A percentile compares a stretch with the other conserved stretches of the same genome.
phyloP scores from a whole-genome alignment of 1,140 invertebrate species.

The Zaprionus kolodkinae region DNA sequence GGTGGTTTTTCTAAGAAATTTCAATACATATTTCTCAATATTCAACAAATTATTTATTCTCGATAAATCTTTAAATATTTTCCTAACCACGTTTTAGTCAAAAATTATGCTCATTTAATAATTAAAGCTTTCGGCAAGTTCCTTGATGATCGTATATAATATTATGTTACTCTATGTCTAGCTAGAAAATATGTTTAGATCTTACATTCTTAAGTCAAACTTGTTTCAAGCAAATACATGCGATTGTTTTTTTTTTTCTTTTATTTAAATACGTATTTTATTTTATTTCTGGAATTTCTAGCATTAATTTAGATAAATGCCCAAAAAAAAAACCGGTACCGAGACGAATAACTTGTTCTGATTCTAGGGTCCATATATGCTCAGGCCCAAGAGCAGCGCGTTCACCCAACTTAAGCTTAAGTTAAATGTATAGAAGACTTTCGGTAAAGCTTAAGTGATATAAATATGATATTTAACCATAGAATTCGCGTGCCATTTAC shows the following conservation, averaged over 20 bases:
- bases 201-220: slow-evolving; percentile 40
- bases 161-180: slow-evolving; percentile 11
- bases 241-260: slow-evolving; percentile 31
- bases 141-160: slow-evolving; percentile 7
- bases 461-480: slow-evolving; percentile 2
- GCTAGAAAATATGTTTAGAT: slow-evolving; percentile 21
- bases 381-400: background rate
- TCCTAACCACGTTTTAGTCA: background rate
- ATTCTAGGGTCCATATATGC: slow-evolving; percentile 29
- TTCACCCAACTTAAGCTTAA: background rate
- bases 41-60: background rate
- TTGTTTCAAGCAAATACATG: slow-evolving; percentile 18
- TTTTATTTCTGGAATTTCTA: slow-evolving; percentile 42
- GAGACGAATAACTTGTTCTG: slow-evolving; percentile 36
- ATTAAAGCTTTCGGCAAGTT: slow-evolving; percentile 1
- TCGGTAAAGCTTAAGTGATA: background rate
- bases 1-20: background rate
- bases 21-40: background rate
- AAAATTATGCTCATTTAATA: background rate
- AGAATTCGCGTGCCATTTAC: slow-evolving; percentile 9
- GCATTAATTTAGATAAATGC: slow-evolving; percentile 48
- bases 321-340: slow-evolving; percentile 25
- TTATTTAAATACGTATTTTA: slow-evolving; percentile 44
- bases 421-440: background rate
- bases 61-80: background rate